Percentiles rank a stretch among this genome's conserved stretches.
These are phyloP conservation scores for Trissolcus brochymenae DNA, from an alignment of 2,888 invertebrate genomes.

Conservation along the genomic window DNA sequence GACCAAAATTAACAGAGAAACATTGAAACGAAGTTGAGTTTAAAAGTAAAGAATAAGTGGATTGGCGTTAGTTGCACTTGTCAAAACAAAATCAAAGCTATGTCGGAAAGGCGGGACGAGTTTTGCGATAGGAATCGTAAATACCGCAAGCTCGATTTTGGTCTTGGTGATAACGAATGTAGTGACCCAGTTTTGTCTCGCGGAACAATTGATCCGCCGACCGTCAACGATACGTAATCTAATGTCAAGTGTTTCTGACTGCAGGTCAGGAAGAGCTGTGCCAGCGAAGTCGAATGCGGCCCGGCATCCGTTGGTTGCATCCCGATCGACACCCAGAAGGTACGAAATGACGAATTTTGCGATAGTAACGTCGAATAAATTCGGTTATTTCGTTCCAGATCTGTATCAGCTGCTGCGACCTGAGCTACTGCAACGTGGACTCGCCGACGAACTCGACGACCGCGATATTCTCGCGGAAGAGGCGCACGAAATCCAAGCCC, in stretches of 20 bases:
- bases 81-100: conserved; percentile 11
- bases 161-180: conserved; percentile 19
- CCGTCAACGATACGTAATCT: conserved; percentile 34
- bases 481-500: conserved; percentile 61
- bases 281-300: conserved; percentile 80
- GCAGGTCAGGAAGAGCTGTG: conserved; percentile 81
- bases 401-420: conserved; percentile 81
- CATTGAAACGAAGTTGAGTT: no score
- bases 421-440: conserved; percentile 79
- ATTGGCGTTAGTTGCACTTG: conserved; percentile 6
- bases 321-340: conserved; percentile 80
- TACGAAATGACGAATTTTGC: conserved; percentile 73
- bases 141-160: conserved; percentile 6
- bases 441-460: conserved; percentile 80
- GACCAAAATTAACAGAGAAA: no score
- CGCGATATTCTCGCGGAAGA: conserved; percentile 77
- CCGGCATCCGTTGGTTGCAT: conserved; percentile 80
- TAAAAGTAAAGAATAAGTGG: conserved; percentile 9
- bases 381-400: conserved; percentile 77
- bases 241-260: conserved; percentile 40
- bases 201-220: conserved; percentile 28
- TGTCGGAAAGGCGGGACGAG: not conserved
- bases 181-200: conserved; percentile 39
- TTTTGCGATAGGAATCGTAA: conserved; percentile 19
- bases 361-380: conserved; percentile 67